Percentiles rank a stretch among this genome's conserved stretches.
phyloP scores from a whole-genome alignment of 2,797 vertebrate genomes.

The Tokudaia muenninki region DNA sequence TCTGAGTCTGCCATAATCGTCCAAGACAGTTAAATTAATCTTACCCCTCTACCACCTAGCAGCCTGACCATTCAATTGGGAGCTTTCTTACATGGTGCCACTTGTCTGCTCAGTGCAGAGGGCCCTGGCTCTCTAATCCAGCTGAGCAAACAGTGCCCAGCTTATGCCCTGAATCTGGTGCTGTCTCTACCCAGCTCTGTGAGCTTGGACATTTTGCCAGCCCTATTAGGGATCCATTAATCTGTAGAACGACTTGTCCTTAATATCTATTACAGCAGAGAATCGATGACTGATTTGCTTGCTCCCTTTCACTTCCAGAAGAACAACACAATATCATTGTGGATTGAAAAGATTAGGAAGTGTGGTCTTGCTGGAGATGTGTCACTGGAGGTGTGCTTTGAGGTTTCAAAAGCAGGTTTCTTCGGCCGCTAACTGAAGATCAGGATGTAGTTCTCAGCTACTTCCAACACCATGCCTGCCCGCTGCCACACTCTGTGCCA shows the following conservation, averaged over 20 bases:
- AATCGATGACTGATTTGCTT: not conserved
- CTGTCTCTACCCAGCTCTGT: not conserved
- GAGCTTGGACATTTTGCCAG: not conserved
- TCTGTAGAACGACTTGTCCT: not conserved
- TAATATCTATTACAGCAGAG: not conserved
- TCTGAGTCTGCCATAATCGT: not conserved
- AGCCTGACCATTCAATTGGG: not conserved
- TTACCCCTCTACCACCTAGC: not conserved
- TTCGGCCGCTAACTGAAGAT: not conserved
- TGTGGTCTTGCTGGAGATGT: not conserved
- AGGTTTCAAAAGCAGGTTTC: not conserved
- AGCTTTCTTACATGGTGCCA: not conserved
- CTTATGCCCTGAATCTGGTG: not conserved
- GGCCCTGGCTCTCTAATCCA: not conserved
- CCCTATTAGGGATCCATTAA: not conserved
- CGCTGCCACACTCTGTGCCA: not conserved
- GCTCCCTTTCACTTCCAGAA: not conserved
- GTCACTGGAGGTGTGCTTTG: not conserved
- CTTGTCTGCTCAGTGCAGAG: not conserved
- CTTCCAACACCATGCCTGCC: not conserved
- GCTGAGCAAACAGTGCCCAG: fast-evolving
- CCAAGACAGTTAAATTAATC: not conserved
- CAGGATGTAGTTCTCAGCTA: not conserved
- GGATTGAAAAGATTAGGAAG: not conserved
- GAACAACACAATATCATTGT: not conserved